These are phyloP conservation scores for Panthera uncia DNA, from an alignment of 2,113 vertebrate genomes.

Conservation along the genomic window DNA sequence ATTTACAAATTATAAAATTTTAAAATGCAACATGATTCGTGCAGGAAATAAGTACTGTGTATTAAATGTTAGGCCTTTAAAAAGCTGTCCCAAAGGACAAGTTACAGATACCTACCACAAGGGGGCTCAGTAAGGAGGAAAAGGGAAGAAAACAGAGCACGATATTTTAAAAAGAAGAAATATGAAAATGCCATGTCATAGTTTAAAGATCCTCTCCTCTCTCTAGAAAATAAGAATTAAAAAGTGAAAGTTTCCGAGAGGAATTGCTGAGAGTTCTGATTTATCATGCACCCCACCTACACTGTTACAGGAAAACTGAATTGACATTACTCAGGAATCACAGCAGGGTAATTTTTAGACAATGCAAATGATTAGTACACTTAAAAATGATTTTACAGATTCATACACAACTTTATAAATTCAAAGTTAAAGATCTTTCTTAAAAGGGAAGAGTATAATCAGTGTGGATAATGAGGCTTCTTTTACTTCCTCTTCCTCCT, in stretches of 20 bases:
- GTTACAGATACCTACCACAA: conserved; percentile 80
- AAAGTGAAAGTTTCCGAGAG: background rate
- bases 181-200: background rate
- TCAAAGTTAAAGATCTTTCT: background rate
- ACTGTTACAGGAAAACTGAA: background rate
- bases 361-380: background rate
- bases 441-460: background rate
- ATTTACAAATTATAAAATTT: background rate
- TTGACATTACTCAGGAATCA: background rate
- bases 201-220: background rate
- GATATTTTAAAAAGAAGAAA: background rate
- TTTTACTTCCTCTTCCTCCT: background rate
- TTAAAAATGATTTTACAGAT: background rate
- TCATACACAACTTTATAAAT: background rate
- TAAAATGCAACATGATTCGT: background rate
- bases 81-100: conserved; percentile 14
- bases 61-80: background rate
- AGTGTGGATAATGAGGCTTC: no score
- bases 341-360: background rate
- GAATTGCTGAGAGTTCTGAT: background rate
- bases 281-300: background rate
- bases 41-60: background rate
- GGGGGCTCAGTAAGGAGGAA: conserved; percentile 81
- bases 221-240: background rate
- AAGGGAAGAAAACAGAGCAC: conserved; percentile 20